Percentiles rank a stretch among this genome's conserved stretches.
Evolutionary conservation across 2,113 vertebrate species (phyloP).

Genomic region (Poecilia latipinna): DNA sequence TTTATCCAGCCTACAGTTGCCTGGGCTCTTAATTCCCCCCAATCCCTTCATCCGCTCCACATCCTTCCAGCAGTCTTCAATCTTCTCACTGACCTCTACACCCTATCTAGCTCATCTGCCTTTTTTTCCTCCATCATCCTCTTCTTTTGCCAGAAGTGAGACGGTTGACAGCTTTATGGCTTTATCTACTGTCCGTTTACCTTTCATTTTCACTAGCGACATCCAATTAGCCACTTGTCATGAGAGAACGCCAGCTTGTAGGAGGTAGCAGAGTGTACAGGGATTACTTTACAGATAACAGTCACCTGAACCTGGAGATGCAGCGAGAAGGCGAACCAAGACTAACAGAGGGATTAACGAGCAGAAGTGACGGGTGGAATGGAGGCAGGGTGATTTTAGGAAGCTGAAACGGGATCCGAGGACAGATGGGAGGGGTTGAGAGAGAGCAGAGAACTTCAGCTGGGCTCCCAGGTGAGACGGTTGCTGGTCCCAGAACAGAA

Average conservation of each 20-base stretch:
- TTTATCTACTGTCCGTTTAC: constrained; percentile 53
- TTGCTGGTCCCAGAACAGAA: constrained; percentile 31
- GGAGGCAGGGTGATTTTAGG: constrained; percentile 34
- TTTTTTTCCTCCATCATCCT: constrained; percentile 22
- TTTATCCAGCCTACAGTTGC: constrained; percentile 38
- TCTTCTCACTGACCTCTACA: constrained; percentile 45
- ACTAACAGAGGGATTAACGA: constrained; percentile 57
- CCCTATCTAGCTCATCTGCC: constrained; percentile 46
- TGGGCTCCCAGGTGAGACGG: constrained; percentile 55
- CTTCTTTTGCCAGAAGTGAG: constrained; percentile 36
- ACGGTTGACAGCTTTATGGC: constrained; percentile 56
- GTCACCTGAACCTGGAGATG: constrained; percentile 38
- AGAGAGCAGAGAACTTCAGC: constrained; percentile 43
- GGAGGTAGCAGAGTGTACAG: constrained; percentile 12
- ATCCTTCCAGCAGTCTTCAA: constrained; percentile 33
- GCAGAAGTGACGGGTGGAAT: constrained; percentile 17
- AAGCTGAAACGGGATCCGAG: constrained; percentile 37
- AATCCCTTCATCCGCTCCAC: constrained; percentile 40
- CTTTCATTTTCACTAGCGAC: constrained; percentile 53
- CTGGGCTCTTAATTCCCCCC: constrained; percentile 29
- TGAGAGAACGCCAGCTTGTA: constrained; percentile 32
- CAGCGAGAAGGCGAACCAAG: constrained; percentile 24
- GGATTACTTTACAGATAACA: constrained; percentile 57
- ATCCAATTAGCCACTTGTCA: constrained; percentile 71
- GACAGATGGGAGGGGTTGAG: constrained; percentile 46